phyloP scores from a whole-genome alignment of 2,797 vertebrate species.

The Phoebastria nigripes region DNA sequence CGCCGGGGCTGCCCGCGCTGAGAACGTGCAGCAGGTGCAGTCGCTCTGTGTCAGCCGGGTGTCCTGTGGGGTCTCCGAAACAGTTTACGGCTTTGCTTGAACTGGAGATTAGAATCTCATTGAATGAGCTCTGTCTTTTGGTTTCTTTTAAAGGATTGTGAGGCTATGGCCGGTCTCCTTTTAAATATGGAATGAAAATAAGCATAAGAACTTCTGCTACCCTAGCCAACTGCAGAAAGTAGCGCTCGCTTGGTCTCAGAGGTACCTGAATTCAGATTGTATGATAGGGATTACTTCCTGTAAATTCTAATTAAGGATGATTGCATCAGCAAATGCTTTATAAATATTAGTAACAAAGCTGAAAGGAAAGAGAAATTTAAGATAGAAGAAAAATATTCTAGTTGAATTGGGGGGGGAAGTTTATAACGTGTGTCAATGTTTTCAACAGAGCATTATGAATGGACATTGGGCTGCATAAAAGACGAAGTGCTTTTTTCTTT shows the following conservation, averaged over 20 bases:
- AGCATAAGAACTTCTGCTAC: background rate
- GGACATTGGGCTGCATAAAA: background rate
- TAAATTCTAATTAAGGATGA: background rate
- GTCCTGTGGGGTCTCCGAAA: rapidly evolving
- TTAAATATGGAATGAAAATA: background rate
- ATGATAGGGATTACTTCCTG: background rate
- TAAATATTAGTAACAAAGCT: background rate
- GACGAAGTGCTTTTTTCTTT: background rate
- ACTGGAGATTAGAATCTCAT: background rate
- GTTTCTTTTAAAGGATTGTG: background rate
- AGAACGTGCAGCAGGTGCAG: background rate
- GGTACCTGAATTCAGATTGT: background rate
- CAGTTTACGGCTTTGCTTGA: background rate
- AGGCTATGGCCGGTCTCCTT: background rate
- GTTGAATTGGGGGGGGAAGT: rapidly evolving
- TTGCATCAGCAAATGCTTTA: background rate
- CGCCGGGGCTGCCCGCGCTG: rapidly evolving
- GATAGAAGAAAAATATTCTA: background rate
- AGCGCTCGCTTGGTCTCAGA: rapidly evolving
- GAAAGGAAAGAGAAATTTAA: background rate
- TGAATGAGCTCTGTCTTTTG: background rate
- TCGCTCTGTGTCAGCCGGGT: rapidly evolving
- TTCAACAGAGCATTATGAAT: background rate
- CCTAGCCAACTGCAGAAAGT: background rate
- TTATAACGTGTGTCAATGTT: background rate